Evolutionary conservation across 2,113 vertebrate species (phyloP).

Genomic region (Ceyx melanurus): DNA sequence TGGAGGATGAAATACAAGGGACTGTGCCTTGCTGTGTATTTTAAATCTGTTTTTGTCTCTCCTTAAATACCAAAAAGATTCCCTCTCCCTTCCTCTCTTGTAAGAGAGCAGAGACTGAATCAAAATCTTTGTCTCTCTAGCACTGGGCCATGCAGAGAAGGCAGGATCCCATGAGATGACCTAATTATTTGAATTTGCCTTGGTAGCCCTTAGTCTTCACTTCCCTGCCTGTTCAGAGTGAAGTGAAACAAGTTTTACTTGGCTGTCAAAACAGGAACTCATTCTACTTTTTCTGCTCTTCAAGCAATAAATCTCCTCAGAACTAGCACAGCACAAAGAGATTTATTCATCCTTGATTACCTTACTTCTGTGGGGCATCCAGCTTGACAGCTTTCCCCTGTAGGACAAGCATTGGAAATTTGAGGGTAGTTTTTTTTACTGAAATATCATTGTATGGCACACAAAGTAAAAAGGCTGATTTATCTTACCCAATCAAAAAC

Average conservation of each 20-base stretch:
- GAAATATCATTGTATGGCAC: background rate
- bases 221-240: background rate
- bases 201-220: background rate
- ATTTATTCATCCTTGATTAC: background rate
- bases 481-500: background rate
- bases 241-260: background rate
- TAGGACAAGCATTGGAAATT: background rate
- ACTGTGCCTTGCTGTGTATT: background rate
- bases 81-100: background rate
- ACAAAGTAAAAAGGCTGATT: background rate
- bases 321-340: background rate
- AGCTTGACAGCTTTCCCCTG: background rate
- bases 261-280: background rate
- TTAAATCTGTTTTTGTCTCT: background rate
- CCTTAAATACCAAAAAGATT: background rate
- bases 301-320: background rate
- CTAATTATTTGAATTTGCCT: background rate
- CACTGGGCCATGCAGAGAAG: background rate
- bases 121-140: background rate
- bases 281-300: background rate
- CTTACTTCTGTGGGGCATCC: background rate
- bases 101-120: background rate
- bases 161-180: background rate
- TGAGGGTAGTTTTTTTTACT: background rate
- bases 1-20: background rate